Percentiles rank a stretch among this genome's conserved stretches.
phyloP scores from a whole-genome alignment of 1,140 invertebrate genomes.

The Apis mellifera region Amel_HAv3.1 CM009937.2:6276501-6277000 shows the following conservation, averaged over 20 bases:
- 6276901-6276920: too few species aligned
- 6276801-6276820: too few species aligned
- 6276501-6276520: neutral
- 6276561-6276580: neutral
- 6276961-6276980: too few species aligned
- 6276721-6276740: neutral
- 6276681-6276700: neutral
- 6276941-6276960: too few species aligned
- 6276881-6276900: too few species aligned
- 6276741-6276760: neutral
- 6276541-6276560: conserved; percentile 12
- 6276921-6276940: too few species aligned
- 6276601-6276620: neutral
- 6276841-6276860: too few species aligned
- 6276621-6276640: neutral
- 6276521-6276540: conserved; percentile 14
- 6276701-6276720: neutral
- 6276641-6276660: neutral
- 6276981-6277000: too few species aligned
- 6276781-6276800: neutral
- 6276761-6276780: neutral
- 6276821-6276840: too few species aligned
- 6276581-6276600: neutral
- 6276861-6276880: too few species aligned
- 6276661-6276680: neutral